These are phyloP conservation scores for Tholera decimalis DNA, from an alignment of 2,888 invertebrate genomes.

Conservation along the genomic window DNA sequence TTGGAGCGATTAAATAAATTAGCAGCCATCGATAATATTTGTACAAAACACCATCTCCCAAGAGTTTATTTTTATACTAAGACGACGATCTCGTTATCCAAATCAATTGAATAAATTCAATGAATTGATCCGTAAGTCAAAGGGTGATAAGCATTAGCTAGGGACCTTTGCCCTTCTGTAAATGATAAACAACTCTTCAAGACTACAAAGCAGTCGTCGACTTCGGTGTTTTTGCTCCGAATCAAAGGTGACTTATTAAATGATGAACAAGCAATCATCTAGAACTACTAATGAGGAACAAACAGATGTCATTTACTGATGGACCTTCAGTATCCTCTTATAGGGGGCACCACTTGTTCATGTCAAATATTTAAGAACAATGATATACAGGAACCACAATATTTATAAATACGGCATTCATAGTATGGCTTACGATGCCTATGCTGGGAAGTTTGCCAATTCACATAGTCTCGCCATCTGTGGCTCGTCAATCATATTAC, in stretches of 20 bases:
- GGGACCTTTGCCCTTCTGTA: constrained; percentile 16
- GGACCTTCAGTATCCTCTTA: background rate
- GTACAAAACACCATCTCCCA: background rate
- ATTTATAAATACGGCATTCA: background rate
- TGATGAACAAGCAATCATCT: constrained; percentile 20
- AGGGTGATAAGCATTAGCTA: constrained; percentile 3
- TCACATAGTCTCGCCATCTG: constrained; percentile 35
- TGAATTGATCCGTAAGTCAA: constrained; percentile 16
- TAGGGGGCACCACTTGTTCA: background rate
- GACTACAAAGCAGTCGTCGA: background rate
- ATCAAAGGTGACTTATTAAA: constrained; percentile 14
- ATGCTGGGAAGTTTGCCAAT: constrained; percentile 45
- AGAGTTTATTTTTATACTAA: background rate
- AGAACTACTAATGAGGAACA: background rate
- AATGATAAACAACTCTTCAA: constrained; percentile 20
- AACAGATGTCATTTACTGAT: background rate
- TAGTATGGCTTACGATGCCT: constrained; percentile 13
- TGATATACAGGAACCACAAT: background rate
- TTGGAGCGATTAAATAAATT: background rate
- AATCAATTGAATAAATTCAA: constrained; percentile 19
- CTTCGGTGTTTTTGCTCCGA: constrained; percentile 3
- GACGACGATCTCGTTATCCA: background rate
- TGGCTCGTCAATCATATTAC: constrained; percentile 30
- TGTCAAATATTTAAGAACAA: background rate
- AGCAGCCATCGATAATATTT: background rate